Base-by-base conservation (phyloP, 2,797 vertebrate species). In the Prionace glauca region DNA sequence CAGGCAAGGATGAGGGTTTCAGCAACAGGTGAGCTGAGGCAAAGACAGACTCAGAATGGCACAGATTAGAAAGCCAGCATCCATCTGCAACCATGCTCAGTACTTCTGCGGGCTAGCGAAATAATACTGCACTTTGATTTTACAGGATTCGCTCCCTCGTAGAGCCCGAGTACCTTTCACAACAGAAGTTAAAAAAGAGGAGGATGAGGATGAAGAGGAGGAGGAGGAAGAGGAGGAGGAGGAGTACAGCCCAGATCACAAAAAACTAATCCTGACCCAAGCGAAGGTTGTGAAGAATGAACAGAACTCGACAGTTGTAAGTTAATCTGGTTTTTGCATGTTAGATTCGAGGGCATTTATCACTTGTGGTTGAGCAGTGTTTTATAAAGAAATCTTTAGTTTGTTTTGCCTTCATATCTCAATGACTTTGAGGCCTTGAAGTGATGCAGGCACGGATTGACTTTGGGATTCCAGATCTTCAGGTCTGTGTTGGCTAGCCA, bases 301-400 rank as follows among this genome's bases (percentile, higher is more conserved):
- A 97, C 98, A 98, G 96, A 97, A 97, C 96, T 97, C 97, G 95
- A 97, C 98, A 96, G 98, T 97, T 93, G 99, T 99, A 97, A 98
- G 98, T 98, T 96, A 95, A 92, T 96, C 91, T 77, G 81, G 50
- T 90, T 69, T 5, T 65, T 20, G 62, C n/a, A 0, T 24, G 32
- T 22, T 18, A 67, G 60, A 36, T n/a, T 24, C 11, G n/a, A 92
- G 65, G n/a, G n/a, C 11, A 22, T 41, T 69, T 69, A 45, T 92
- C 22, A 41, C 3, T 41, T 84, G n/a, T 45, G 50, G 50, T 32
- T 67, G 36, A 92, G 3, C 90, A 24, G 62, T 36, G 5, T 92
- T 36, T 62, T 56, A n/a, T 65, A 91, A 88, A 88, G 86, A 20
- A 91, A 65, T 1, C 3, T 14, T 20, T 84, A 62, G 32, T 32